phyloP scores from a whole-genome alignment of 2,113 vertebrate genomes.

The Mustelus asterias region DNA sequence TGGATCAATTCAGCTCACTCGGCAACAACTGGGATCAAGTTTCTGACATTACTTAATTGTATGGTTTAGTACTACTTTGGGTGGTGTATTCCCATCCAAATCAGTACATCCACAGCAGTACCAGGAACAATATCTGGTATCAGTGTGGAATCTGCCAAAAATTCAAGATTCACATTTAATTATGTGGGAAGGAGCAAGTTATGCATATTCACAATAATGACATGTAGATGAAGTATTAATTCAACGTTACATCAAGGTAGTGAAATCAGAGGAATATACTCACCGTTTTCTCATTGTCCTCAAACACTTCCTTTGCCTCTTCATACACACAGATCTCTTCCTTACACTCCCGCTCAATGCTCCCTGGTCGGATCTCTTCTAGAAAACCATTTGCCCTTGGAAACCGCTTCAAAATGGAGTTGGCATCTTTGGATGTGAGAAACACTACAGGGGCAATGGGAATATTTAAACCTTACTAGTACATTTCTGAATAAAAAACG shows the following conservation, averaged over 20 bases:
- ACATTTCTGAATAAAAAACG: background rate
- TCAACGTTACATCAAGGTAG: background rate
- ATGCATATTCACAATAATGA: background rate
- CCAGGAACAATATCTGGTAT: background rate
- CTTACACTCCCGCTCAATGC: conserved; percentile 73
- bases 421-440: conserved; percentile 65
- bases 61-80: background rate
- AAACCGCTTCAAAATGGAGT: conserved; percentile 69
- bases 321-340: conserved; percentile 82
- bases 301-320: conserved; percentile 79
- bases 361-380: conserved; percentile 75
- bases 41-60: background rate
- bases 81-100: background rate
- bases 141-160: background rate
- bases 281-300: conserved; percentile 78
- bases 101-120: background rate
- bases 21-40: background rate
- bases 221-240: background rate
- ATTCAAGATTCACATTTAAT: background rate
- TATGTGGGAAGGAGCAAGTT: background rate
- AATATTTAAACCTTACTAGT: conserved; percentile 6
- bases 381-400: conserved; percentile 73
- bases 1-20: background rate
- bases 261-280: background rate
- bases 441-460: conserved; percentile 57